Base-by-base conservation (phyloP, 1,140 invertebrate species). In the Drosophila triauraria region DNA sequence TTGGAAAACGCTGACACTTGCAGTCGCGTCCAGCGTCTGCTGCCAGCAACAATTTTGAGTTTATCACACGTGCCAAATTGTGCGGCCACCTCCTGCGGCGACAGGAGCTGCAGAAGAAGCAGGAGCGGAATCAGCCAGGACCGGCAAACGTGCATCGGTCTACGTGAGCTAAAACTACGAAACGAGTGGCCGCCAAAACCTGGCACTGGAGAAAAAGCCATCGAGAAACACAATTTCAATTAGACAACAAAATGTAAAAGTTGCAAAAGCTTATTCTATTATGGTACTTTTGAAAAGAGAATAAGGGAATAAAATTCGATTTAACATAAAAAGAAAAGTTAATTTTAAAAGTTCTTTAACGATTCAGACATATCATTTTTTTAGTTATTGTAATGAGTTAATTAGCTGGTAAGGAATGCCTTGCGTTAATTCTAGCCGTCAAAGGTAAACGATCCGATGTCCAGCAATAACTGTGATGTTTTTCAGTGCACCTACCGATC, bases 21-120 rank as follows among this genome's bases (percentile, higher is more conserved):
- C 78, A 75, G 78, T 63, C 71, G 63, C 77, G 54, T 76, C 79
- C 84, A 88, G 67, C 68, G 47, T 38, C 50, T 50, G 61, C 75
- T 86, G 83, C 69, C 80, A 71, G 76, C 80, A 87, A 88, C 83
- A 84, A 88, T 88, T 87, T 87, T 81, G 77, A 84, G 84, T 90
- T 87, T 87, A 87, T 87, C 84, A 87, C 84, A 87, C 84, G 84
- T 87, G 84, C 84, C 84, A 87, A 87, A 88, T 88, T 87, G 77
- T 87, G 83, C 50, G 83, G 58, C 75, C 67, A 87, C 75, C 83
- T 79, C 78, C 82, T 82, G 82, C 78, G 62, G 78, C 82, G 72
- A 60, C 82, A 60, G 63, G 61, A 67, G 51, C 59, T 30, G 17
- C 32, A 58, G 15, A 27, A 58, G 54, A 27, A 46, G 38, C 6